A percentile compares a stretch with the other conserved stretches of the same genome.
These are phyloP conservation scores for Hapalemur alaotrensis DNA, from an alignment of 2,797 vertebrate genomes.

Conservation along the genomic window DNA sequence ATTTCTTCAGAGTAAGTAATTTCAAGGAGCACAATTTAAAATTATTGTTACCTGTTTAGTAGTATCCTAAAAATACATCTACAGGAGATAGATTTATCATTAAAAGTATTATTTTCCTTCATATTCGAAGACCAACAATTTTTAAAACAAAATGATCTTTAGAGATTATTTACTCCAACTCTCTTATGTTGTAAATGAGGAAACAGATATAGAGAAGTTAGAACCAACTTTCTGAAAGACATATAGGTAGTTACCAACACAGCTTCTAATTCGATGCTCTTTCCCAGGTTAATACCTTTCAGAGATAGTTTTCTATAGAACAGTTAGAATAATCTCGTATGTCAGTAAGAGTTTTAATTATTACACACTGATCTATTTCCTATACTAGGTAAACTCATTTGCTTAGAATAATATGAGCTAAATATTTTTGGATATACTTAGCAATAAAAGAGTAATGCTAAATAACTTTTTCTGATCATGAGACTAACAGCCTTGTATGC, in stretches of 20 bases:
- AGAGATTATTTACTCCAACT: not conserved
- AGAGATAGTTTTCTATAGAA: not conserved
- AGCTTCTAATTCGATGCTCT: not conserved
- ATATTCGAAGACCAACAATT: not conserved
- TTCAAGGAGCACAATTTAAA: not conserved
- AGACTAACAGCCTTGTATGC: not conserved
- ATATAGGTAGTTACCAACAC: not conserved
- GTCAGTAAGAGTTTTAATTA: not conserved
- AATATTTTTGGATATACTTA: not conserved
- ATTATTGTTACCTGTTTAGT: not conserved
- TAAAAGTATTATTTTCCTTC: not conserved
- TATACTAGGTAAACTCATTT: not conserved
- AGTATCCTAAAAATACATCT: not conserved
- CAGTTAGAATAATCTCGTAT: not conserved
- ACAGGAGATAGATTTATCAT: not conserved
- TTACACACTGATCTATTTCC: not conserved
- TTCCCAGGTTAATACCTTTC: not conserved
- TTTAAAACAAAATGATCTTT: not conserved
- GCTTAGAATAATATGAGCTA: not conserved
- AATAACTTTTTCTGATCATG: not conserved
- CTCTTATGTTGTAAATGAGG: not conserved
- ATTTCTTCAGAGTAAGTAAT: not conserved
- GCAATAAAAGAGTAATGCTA: not conserved
- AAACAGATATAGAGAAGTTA: not conserved
- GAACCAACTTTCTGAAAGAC: not conserved